These are phyloP conservation scores for Heterodera filipjevi DNA, from an alignment of 2,888 invertebrate species.

Conservation along the genomic window DNA sequence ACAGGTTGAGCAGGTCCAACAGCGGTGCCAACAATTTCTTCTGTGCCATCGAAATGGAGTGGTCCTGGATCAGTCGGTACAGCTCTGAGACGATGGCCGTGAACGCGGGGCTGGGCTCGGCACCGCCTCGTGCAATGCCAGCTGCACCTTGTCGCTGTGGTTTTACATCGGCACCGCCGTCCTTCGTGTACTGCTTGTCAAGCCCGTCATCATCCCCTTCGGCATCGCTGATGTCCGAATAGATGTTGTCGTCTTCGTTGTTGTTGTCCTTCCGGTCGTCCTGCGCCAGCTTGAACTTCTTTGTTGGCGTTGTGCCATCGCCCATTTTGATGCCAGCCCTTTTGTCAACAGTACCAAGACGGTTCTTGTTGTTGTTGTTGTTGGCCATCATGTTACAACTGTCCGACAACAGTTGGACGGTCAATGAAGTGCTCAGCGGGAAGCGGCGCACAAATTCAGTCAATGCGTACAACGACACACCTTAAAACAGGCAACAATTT, in stretches of 20 bases:
- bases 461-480: neutral
- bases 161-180: neutral
- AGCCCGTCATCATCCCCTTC: neutral
- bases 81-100: neutral
- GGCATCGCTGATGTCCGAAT: slow-evolving; percentile 9
- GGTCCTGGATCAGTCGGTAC: slow-evolving; percentile 12
- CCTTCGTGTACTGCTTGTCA: neutral
- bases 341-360: neutral
- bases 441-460: slow-evolving; percentile 24
- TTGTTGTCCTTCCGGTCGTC: neutral
- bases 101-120: neutral
- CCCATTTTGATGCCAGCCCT: neutral
- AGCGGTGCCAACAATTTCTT: slow-evolving; percentile 14
- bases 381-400: too few species aligned
- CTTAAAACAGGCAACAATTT: too few species aligned
- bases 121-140: neutral
- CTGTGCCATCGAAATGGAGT: neutral
- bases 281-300: neutral
- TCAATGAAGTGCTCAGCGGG: slow-evolving; percentile 18
- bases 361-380: neutral
- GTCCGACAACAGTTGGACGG: slow-evolving; percentile 19
- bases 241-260: neutral
- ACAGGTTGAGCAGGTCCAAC: slow-evolving; percentile 3
- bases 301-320: neutral
- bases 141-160: neutral